Base-by-base conservation (phyloP, 2,113 vertebrate genomes). In the Cygnus atratus region DNA sequence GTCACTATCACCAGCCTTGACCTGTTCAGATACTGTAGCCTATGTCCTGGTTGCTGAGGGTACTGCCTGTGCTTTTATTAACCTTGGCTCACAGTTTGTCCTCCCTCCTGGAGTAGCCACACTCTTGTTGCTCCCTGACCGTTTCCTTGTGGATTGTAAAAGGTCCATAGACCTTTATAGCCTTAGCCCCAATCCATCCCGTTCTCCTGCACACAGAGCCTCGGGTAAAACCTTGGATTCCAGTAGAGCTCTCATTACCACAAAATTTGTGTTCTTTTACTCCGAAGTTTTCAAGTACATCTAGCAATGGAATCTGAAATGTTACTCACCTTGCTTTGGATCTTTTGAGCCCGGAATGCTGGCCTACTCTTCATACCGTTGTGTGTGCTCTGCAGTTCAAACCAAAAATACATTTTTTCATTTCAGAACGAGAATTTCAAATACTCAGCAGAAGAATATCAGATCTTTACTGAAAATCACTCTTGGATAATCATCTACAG, bases 261-360 rank as follows among this genome's bases (percentile, higher is more conserved):
- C 14, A 82, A 25, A 55, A 87, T 65, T 25, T 46, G 12, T 87
- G 25, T 33, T 65, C 20, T 92, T 81, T 72, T 70, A 68, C 9
- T 61, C 5, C 18, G 39, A 20, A 66, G n/a, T 84, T 75, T 94
- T 46, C 58, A 92, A 87, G 18, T 66, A 50, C 16, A 50, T 67
- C 31, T 82, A 31, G 44, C 31, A 92, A 37, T 3, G 35, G 39
- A 46, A 66, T 29, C 33, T 92, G 61, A 81, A 68, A 67, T 28
- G 13, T 44, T 92, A 41, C 96, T 96, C 35, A 97, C 97, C 83
- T 91, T 96, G 37, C 50, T 86, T 75, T 71, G 94, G 33, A 96
- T 89, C 85, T 96, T 94, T 71, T 93, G 97, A 85, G 96, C 95
- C 48, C 55, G 94, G 66, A 97, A 96, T 73, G 63, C 37, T 61